Percentiles rank a stretch among this genome's conserved stretches.
phyloP scores from a whole-genome alignment of 2,797 vertebrate species.

The Lindbergichthys nudifrons region DNA sequence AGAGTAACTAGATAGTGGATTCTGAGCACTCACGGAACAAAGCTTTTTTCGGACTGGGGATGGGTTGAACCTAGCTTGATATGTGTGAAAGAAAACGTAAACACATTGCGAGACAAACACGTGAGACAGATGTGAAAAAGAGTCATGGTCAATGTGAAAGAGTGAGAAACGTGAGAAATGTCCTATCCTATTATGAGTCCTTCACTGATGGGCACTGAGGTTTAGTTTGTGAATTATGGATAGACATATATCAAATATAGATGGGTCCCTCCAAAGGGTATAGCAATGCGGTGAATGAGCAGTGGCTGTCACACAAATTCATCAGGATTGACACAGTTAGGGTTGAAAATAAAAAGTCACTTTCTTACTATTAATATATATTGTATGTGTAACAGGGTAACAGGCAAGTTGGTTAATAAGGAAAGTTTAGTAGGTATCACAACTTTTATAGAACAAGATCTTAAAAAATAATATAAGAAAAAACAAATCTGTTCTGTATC shows the following conservation, averaged over 20 bases:
- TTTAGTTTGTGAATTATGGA: conserved; percentile 77
- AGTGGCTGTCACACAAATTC: conserved; percentile 11
- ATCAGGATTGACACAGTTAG: too few species aligned
- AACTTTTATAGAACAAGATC: too few species aligned
- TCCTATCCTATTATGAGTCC: conserved; percentile 47
- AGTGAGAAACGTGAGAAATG: conserved; percentile 33
- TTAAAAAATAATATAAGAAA: too few species aligned
- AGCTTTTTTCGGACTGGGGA: conserved; percentile 17
- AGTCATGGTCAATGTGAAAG: neutral
- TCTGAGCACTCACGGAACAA: neutral
- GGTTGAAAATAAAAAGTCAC: too few species aligned
- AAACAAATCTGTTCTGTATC: too few species aligned
- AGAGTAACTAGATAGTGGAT: conserved; percentile 7
- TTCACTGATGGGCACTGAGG: conserved; percentile 58
- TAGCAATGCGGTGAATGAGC: conserved; percentile 45
- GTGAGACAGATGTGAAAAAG: neutral
- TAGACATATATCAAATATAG: conserved; percentile 70
- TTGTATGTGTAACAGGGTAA: too few species aligned
- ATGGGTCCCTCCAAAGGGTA: conserved; percentile 54
- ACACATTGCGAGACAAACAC: conserved; percentile 17
- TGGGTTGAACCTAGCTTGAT: neutral
- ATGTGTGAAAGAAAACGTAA: conserved; percentile 6
- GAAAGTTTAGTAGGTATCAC: too few species aligned
- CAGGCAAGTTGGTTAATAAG: too few species aligned
- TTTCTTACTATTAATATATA: too few species aligned